Evolutionary conservation across 2,113 vertebrate species (phyloP).

Genomic region (Festucalex cinctus): DNA sequence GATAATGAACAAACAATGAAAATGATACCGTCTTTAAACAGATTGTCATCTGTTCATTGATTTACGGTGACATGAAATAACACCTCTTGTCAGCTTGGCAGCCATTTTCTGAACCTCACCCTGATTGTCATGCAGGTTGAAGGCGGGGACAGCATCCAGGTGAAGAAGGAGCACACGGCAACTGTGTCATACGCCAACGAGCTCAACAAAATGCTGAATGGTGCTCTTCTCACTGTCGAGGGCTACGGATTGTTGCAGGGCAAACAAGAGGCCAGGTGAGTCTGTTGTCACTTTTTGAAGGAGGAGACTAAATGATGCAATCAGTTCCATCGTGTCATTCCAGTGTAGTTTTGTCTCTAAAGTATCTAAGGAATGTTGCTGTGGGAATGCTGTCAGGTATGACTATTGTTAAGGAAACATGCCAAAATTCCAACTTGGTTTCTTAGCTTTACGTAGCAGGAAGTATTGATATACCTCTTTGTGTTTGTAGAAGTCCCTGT

Average conservation of each 20-base stretch:
- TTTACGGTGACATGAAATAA: background rate
- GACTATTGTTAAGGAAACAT: background rate
- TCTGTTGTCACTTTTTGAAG: background rate
- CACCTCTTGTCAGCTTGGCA: background rate
- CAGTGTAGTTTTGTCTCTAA: background rate
- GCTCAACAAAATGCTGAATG: constrained; percentile 11
- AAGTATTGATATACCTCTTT: background rate
- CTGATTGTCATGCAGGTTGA: constrained; percentile 39
- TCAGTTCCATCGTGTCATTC: background rate
- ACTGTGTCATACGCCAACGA: constrained; percentile 48
- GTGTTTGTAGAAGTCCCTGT: too few species aligned
- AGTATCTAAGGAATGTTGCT: constrained; percentile 22
- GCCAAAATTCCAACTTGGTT: background rate
- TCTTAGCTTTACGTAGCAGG: background rate
- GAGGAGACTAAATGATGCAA: background rate
- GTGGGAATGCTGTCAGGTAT: constrained; percentile 36
- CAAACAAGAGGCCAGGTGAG: constrained; percentile 46
- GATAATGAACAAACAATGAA: background rate
- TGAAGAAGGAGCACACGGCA: constrained; percentile 24
- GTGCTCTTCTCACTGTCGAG: constrained; percentile 38
- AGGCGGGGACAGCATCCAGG: constrained; percentile 41
- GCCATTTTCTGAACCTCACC: background rate
- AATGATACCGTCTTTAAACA: background rate
- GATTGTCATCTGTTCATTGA: background rate
- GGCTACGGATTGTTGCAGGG: constrained; percentile 48